Base-by-base conservation (phyloP, 2,888 invertebrate genomes). In the Gibbula magus region DNA sequence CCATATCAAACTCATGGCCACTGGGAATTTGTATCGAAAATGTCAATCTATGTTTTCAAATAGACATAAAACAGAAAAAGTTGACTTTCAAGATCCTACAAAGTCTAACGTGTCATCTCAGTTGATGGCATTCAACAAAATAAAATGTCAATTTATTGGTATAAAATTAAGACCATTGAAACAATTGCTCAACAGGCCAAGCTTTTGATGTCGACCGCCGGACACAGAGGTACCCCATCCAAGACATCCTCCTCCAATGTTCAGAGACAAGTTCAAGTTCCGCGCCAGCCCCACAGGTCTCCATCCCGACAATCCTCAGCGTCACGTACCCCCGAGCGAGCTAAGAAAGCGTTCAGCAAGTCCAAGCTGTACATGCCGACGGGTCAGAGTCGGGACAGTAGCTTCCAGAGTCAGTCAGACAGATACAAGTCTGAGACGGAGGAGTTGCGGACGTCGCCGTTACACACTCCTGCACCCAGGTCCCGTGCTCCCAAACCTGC, bases 401-500 rank as follows among this genome's bases (percentile, higher is more conserved):
- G 54, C 35, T 75, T 53, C 35, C 25, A 32, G 54, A 87, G 74
- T 45, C 83, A 80, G 53, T 79, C 80, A 32, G 82, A 82, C 52
- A 82, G 79, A 53, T 83, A 83, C 67, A 82, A 81, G 73, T 80
- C 77, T n/a, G 82, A 85, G 70, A 83, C 83, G 18, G 80, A 83
- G 22, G 84, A 86, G 67, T 76, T 84, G 32, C 82, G 82, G 82
- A 82, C 83, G 13, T 89, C 90, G 7, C 88, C 89, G 0, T 81
- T 90, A 35, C 89, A 90, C 77, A 91, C 91, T 2, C 91, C 91
- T 16, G 89, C 90, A 35, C 91, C 91, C 13, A 84, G 91, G 56
- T 81, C 86, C 35, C 86, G 86, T 76, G 87, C 90, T 22, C 91
- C 91, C 2, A 87, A 82, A 56, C 91, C 91, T 1, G 86, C 87